A percentile compares a stretch with the other conserved stretches of the same genome.
phyloP scores from a whole-genome alignment of 2,888 invertebrate species.

The Phoronis australis region DNA sequence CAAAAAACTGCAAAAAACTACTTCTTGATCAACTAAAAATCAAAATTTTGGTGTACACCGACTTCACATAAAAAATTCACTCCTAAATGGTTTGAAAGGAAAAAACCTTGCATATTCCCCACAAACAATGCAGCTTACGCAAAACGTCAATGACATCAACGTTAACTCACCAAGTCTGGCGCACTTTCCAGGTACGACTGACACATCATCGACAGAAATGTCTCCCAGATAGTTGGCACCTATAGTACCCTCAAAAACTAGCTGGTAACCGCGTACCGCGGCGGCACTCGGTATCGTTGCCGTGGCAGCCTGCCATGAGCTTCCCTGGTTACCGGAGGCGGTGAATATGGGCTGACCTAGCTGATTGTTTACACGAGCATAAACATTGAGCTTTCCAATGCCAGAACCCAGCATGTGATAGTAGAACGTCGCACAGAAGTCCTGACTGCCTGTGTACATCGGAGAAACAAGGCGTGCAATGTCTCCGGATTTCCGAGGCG shows the following conservation, averaged over 20 bases:
- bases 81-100: no score
- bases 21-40: no score
- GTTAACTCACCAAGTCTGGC: no score
- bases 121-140: no score
- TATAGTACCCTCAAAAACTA: constrained; percentile 7
- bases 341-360: constrained; percentile 21
- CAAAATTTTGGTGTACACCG: no score
- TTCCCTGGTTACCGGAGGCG: constrained; percentile 33
- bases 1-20: no score
- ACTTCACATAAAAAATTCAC: no score
- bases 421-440: constrained; percentile 31
- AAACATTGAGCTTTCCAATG: constrained; percentile 32
- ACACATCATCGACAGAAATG: neutral
- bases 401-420: constrained; percentile 37
- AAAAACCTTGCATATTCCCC: no score
- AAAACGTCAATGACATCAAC: no score
- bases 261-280: constrained; percentile 20
- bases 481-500: constrained; percentile 57
- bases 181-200: no score
- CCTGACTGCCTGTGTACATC: constrained; percentile 17
- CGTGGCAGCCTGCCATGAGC: constrained; percentile 31
- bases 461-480: constrained; percentile 25
- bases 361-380: constrained; percentile 14
- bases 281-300: constrained; percentile 19
- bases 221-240: neutral